A percentile compares a stretch with the other conserved stretches of the same genome.
phyloP scores from a whole-genome alignment of 2,797 vertebrate genomes.

The Sphenopsis melanotis region DNA sequence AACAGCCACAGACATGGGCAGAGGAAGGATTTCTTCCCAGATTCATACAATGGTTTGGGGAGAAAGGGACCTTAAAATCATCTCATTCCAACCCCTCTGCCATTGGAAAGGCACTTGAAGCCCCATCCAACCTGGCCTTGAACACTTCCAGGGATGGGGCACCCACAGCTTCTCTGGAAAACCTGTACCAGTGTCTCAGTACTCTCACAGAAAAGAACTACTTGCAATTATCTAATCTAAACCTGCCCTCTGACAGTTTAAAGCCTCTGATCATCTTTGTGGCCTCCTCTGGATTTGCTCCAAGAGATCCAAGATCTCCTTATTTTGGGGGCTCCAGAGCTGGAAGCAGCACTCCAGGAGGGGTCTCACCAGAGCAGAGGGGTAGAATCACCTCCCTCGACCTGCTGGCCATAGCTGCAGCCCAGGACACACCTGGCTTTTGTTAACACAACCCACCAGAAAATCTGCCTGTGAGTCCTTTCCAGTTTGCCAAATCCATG shows the following conservation, averaged over 20 bases:
- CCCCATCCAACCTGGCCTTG: not conserved
- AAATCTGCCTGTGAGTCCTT: not conserved
- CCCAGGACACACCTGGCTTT: not conserved
- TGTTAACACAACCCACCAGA: not conserved
- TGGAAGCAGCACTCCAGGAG: not conserved
- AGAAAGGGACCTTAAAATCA: not conserved
- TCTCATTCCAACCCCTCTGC: not conserved
- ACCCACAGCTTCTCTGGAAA: not conserved
- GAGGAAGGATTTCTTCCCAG: not conserved
- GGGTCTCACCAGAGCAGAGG: not conserved
- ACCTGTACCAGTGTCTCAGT: not conserved
- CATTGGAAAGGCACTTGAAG: not conserved
- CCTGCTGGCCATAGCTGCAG: not conserved
- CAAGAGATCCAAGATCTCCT: not conserved
- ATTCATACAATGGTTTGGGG: not conserved
- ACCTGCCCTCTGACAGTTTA: not conserved
- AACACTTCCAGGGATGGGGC: not conserved
- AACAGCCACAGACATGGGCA: not conserved
- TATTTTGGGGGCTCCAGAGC: not conserved
- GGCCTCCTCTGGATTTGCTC: not conserved
- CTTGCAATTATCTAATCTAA: not conserved
- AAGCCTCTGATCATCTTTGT: not conserved
- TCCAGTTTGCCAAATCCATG: not conserved
- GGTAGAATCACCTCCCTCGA: fast-evolving
- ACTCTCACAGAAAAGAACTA: not conserved